Conservation (phyloP, 2,113 vertebrate species). For the Lethenteron camtschaticum region DNA sequence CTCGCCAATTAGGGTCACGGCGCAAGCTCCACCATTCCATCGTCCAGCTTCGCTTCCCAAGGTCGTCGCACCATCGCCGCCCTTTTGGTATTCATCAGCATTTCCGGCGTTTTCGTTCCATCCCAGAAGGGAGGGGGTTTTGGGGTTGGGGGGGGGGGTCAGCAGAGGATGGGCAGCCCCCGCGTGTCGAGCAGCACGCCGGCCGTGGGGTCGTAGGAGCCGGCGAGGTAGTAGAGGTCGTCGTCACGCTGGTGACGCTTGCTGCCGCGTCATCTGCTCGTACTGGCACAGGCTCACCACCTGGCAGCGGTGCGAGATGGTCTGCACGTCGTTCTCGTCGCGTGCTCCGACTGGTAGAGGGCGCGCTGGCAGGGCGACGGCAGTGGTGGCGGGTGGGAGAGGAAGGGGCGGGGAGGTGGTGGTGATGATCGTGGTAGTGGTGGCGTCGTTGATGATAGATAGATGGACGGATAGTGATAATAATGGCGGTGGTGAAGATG, state of each 20-base stretch:
- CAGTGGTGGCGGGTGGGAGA: background rate
- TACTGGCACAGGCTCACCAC: conserved; percentile 89
- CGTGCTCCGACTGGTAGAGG: conserved; percentile 90
- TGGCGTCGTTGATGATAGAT: no score
- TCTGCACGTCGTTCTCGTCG: conserved; percentile 98
- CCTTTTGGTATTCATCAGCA: no score
- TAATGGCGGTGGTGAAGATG: no score
- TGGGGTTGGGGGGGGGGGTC: conserved; percentile 11
- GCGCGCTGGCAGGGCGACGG: conserved; percentile 35
- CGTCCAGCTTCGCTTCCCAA: no score
- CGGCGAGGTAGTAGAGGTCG: conserved; percentile 79
- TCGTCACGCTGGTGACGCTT: conserved; percentile 94
- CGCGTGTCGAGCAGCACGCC: conserved; percentile 98
- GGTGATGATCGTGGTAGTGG: no score
- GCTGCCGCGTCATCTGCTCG: conserved; percentile 80
- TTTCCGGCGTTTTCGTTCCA: no score
- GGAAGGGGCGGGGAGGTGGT: background rate
- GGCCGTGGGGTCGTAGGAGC: conserved; percentile 90
- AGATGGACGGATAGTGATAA: no score
- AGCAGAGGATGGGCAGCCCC: conserved; percentile 87
- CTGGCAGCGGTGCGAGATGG: conserved; percentile 94
- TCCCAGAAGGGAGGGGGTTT: no score
- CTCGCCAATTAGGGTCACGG: no score
- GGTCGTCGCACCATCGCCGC: no score
- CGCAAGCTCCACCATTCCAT: no score